Evolutionary conservation across 2,888 invertebrate genomes (phyloP).

Genomic region (Keiferia lycopersicella): DNA sequence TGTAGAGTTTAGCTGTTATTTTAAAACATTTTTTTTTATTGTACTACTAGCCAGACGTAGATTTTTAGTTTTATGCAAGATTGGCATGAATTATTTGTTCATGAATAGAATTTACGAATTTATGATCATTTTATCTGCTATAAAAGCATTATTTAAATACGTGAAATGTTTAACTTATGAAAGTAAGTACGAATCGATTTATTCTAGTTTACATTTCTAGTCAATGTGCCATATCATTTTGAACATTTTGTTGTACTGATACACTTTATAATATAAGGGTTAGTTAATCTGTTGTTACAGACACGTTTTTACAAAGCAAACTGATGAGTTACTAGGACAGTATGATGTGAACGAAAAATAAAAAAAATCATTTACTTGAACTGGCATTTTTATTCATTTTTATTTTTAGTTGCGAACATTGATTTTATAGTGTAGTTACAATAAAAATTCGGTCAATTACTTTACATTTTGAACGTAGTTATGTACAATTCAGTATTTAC

Average conservation of each 20-base stretch:
- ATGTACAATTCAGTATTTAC: no score
- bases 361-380: conserved; percentile 74
- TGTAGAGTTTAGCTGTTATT: conserved; percentile 58
- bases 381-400: conserved; percentile 32
- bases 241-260: conserved; percentile 63
- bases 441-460: neutral
- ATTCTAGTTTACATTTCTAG: conserved; percentile 49
- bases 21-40: conserved; percentile 25
- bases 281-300: conserved; percentile 77
- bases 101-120: neutral
- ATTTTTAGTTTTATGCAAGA: neutral
- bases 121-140: neutral
- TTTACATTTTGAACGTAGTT: neutral
- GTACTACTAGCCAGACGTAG: neutral
- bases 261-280: conserved; percentile 62
- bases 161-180: conserved; percentile 4
- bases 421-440: no score
- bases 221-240: conserved; percentile 80
- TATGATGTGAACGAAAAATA: conserved; percentile 77
- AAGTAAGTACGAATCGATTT: neutral
- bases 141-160: neutral
- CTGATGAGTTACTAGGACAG: conserved; percentile 74
- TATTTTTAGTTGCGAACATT: neutral
- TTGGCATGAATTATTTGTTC: neutral
- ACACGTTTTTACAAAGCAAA: conserved; percentile 79